A percentile compares a stretch with the other conserved stretches of the same genome.
Evolutionary conservation across 2,888 invertebrate species (phyloP).

Genomic region (Drosophila putrida): DNA sequence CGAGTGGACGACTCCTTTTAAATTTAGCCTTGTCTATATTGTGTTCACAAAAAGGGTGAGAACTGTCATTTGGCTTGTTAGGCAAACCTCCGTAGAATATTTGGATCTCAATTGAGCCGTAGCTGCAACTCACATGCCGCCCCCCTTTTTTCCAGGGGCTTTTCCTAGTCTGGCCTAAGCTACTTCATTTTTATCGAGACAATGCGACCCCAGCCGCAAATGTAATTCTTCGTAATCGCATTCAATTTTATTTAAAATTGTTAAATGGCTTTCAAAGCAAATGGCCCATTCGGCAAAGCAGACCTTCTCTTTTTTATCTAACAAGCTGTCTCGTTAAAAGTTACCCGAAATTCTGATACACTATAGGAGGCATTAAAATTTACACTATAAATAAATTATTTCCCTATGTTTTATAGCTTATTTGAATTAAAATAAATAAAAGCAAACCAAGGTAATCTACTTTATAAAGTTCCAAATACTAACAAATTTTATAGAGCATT

Average conservation of each 20-base stretch:
- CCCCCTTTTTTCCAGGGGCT: slow-evolving; percentile 25
- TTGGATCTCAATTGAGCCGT: slow-evolving; percentile 36
- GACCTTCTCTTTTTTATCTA: slow-evolving; percentile 19
- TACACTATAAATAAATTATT: too few relatives aligned
- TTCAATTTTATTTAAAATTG: slow-evolving; percentile 81
- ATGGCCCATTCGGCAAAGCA: slow-evolving; percentile 44
- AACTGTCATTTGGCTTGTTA: slow-evolving; percentile 55
- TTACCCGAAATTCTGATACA: background rate
- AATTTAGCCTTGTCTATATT: slow-evolving; percentile 37
- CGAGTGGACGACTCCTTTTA: slow-evolving; percentile 29
- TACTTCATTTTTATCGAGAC: slow-evolving; percentile 65
- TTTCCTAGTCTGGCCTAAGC: slow-evolving; percentile 43
- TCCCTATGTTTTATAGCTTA: too few relatives aligned
- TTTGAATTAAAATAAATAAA: too few relatives aligned
- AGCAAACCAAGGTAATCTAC: too few relatives aligned
- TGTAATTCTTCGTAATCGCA: slow-evolving; percentile 76
- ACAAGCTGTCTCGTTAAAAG: background rate
- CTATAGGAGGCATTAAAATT: too few relatives aligned
- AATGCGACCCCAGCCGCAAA: slow-evolving; percentile 62
- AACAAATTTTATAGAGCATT: slow-evolving; percentile 7
- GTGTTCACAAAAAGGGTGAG: slow-evolving; percentile 23
- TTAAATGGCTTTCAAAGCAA: slow-evolving; percentile 61
- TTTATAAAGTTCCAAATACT: background rate
- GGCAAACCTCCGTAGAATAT: slow-evolving; percentile 35
- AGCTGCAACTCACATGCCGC: slow-evolving; percentile 45